These are phyloP conservation scores for Pygoscelis adeliae DNA, from an alignment of 2,113 vertebrate genomes.

Conservation along the genomic window DNA sequence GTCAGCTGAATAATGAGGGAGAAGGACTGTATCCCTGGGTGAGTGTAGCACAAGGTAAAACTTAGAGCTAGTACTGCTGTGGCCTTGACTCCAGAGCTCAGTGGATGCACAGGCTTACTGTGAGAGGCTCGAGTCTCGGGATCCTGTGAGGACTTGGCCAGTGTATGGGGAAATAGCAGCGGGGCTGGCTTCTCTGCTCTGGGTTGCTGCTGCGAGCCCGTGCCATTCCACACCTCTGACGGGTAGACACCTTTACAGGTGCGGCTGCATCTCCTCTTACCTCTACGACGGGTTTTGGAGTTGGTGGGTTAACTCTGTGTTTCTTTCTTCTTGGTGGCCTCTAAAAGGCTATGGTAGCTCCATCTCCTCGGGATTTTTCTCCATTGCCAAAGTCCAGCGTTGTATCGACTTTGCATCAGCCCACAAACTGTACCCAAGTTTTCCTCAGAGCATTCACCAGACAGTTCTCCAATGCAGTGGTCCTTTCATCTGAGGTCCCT, in stretches of 20 bases:
- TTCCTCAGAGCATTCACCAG: not conserved
- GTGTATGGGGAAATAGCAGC: not conserved
- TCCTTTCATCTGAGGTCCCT: not conserved
- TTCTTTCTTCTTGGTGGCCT: not conserved
- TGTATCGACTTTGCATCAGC: not conserved
- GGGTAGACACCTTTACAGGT: not conserved
- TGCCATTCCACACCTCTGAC: not conserved
- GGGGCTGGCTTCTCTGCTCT: not conserved
- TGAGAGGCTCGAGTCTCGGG: not conserved
- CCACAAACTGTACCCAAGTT: not conserved
- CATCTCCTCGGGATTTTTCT: not conserved
- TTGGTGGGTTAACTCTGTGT: not conserved
- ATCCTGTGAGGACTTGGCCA: not conserved
- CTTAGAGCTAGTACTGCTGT: not conserved
- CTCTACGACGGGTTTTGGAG: rapidly evolving
- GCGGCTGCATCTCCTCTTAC: not conserved
- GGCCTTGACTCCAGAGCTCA: not conserved
- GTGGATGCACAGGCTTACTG: not conserved
- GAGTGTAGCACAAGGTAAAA: not conserved
- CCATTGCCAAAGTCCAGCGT: not conserved
- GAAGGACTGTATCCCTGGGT: not conserved
- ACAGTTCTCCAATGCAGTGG: not conserved
- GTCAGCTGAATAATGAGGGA: not conserved
- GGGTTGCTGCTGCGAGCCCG: not conserved
- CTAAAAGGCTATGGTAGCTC: not conserved